These are phyloP conservation scores for Xenopus laevis DNA, from an alignment of 2,113 vertebrate species.

Conservation along the genomic window DNA sequence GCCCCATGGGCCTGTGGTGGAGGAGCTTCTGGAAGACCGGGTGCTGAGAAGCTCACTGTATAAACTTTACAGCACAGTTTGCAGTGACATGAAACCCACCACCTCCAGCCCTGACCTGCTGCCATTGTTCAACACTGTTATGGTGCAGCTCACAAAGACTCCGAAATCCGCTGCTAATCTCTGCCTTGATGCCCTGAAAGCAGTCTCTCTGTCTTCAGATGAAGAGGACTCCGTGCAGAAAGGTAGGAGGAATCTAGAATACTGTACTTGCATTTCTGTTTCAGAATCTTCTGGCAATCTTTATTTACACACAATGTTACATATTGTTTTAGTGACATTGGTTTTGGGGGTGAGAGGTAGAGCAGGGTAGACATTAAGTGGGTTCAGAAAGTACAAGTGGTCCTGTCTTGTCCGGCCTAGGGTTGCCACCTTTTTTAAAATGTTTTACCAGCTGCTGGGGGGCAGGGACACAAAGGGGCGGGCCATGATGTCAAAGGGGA, in stretches of 20 bases:
- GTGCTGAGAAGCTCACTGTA: conserved; percentile 61
- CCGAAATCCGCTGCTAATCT: conserved; percentile 41
- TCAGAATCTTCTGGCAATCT: conserved; percentile 2
- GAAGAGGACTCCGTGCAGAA: conserved; percentile 51
- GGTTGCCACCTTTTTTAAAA: too few relatives aligned
- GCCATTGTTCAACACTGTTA: conserved; percentile 63
- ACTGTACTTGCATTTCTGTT: background rate
- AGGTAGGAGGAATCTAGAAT: background rate
- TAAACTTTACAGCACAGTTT: conserved; percentile 65
- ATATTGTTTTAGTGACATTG: too few relatives aligned
- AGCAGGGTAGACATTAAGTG: too few relatives aligned
- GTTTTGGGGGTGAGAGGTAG: too few relatives aligned
- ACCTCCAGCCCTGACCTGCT: conserved; percentile 45
- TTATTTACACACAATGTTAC: conserved; percentile 5
- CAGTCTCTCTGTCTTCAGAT: conserved; percentile 53
- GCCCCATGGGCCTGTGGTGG: conserved; percentile 27
- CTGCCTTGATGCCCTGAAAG: conserved; percentile 52
- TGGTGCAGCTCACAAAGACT: conserved; percentile 70
- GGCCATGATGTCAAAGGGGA: too few relatives aligned
- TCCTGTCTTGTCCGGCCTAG: too few relatives aligned
- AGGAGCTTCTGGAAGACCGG: conserved; percentile 60
- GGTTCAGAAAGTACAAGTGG: too few relatives aligned
- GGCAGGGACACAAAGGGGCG: too few relatives aligned
- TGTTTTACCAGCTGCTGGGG: too few relatives aligned
- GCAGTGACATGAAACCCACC: background rate